A percentile compares a stretch with the other conserved stretches of the same genome.
Conservation (phyloP, 2,113 vertebrate genomes). For the Callipepla squamata region DNA sequence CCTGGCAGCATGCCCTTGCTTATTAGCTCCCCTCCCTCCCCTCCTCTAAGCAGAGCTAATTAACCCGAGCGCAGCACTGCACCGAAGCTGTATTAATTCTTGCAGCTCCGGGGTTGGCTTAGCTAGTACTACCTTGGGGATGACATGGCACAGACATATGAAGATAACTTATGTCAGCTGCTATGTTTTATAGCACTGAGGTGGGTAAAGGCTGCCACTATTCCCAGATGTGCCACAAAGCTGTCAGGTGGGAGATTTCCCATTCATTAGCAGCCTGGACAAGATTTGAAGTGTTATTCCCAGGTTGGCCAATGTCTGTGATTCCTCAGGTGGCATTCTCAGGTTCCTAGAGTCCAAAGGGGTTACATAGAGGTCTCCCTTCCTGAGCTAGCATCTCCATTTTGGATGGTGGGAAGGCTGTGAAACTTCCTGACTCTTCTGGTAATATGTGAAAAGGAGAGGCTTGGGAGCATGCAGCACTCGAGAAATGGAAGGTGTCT, state of each 20-base stretch:
- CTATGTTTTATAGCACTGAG: neutral
- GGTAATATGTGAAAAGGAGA: neutral
- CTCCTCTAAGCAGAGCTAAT: neutral
- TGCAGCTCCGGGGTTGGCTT: neutral
- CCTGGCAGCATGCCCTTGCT: neutral
- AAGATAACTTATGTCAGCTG: neutral
- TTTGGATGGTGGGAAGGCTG: neutral
- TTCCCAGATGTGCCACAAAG: neutral
- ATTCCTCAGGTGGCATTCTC: neutral
- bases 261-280: neutral
- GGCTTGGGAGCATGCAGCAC: neutral
- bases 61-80: neutral
- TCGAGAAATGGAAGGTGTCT: neutral
- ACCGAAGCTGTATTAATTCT: neutral
- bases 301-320: neutral
- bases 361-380: neutral
- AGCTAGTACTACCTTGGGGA: neutral
- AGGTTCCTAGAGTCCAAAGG: neutral
- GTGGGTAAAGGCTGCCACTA: neutral
- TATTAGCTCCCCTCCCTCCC: neutral
- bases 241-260: neutral
- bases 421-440: neutral
- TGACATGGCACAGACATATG: rapidly evolving
- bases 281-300: neutral
- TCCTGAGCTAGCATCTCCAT: neutral